Evolutionary conservation across 2,113 vertebrate genomes (phyloP), one percentile per base, ranked within the genome.

Genomic region (Zosterops hypoxanthus): DNA sequence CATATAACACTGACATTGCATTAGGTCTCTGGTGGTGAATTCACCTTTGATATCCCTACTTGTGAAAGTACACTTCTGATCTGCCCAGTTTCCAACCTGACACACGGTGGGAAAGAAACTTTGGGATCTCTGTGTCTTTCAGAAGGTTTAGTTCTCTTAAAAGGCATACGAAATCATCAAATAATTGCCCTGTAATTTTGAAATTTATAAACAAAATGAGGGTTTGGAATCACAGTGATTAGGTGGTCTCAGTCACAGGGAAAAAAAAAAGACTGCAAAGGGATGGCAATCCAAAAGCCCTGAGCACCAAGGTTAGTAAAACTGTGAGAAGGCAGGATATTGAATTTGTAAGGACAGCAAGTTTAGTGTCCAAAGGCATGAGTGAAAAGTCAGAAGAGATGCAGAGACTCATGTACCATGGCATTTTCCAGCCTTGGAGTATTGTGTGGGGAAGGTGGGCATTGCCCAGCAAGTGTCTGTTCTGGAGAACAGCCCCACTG

Each of bases 391-490:
- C 41, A 63, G 34, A 57, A 86, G 20, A 64, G 16, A 22, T n/a
- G 18, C 9, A 71, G 59, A 36, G 5, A 34, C 2, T 55, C 15
- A 7, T 3, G 29, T 23, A 22, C 22, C 5, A 2, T 69, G 36
- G 13, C 26, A 23, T 69, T 76, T 72, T 65, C 22, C 33, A 80
- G 3, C 26, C 31, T 34, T 72, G 28, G 15, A 76, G 4, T 23
- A 16, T 9, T 19, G 21, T 6, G 7, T 47, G 24, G 26, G 29
- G n/a, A 82, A 60, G 18, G 14, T 13, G 6, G 0, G 0, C 31
- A 9, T 8, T 59, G 29, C 49, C 29, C 52, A 66, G 26, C 22
- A 71, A 0, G 34, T 7, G 12, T 7, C 50, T 66, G n/a, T 13
- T 73, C 39, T 34, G 41, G 31, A 78, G 49, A 17, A 36, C 47